Conservation (phyloP, 2,888 invertebrate species). For the Xylota segnis region DNA sequence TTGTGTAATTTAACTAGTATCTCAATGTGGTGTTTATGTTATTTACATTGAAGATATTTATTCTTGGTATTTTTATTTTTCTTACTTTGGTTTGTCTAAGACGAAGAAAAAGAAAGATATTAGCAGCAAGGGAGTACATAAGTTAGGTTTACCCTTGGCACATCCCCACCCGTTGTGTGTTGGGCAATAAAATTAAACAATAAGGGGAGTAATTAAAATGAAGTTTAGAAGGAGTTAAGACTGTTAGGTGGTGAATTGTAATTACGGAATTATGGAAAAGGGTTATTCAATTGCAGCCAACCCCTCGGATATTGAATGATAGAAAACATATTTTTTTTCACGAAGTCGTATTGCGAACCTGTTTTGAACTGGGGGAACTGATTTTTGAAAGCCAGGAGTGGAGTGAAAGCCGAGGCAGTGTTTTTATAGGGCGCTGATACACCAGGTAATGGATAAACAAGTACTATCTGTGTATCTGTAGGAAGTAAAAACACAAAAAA, state of each 20-base stretch:
- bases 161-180: constrained; percentile 10
- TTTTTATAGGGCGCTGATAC: no score
- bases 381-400: not conserved
- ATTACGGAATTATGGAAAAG: constrained; percentile 50
- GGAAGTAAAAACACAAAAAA: no score
- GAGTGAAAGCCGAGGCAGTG: no score
- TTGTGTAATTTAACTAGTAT: constrained; percentile 48
- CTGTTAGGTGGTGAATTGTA: constrained; percentile 63
- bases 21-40: constrained; percentile 70
- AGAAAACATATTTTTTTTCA: constrained; percentile 2
- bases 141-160: constrained; percentile 2
- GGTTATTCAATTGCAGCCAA: not conserved
- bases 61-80: constrained; percentile 10
- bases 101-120: constrained; percentile 28
- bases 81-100: not conserved
- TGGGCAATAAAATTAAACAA: constrained; percentile 63
- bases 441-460: no score
- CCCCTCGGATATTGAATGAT: not conserved
- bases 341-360: not conserved
- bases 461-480: no score
- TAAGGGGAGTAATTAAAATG: constrained; percentile 65
- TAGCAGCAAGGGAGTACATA: constrained; percentile 19
- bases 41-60: constrained; percentile 29
- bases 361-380: not conserved
- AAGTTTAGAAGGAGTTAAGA: constrained; percentile 56